Evolutionary conservation across 1,140 invertebrate species (phyloP), one percentile per base, ranked within the genome.

Genomic region (Maniola jurtina): DNA sequence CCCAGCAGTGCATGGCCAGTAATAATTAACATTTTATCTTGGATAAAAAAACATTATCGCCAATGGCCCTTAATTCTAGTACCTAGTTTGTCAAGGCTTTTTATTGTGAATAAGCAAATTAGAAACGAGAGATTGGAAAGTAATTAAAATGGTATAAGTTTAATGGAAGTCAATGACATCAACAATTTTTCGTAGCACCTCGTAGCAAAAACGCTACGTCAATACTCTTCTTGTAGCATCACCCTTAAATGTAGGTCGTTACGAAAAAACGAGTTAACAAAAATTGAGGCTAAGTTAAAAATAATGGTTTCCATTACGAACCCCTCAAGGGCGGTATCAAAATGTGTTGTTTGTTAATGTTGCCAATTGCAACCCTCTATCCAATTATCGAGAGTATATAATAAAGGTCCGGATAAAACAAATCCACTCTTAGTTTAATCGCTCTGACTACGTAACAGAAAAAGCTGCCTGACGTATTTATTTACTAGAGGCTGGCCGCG

Each of bases 221-320:
- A 35, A 55, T 13, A 13, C 7, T 6, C 4, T 34, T 7, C 34
- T 6, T 55, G 54, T 55, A 55, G 34, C 10, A 6, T 35, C 34
- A 55, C 54, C 54, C 60, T 68, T 50, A 68, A 58, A 68, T 63
- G 57, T 60, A 68, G 62, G 62, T 61, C 71, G 64, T 73, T 70
- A 70, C 35, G 61, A 72, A 70, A 66, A 73, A 73, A 70, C 61
- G 64, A 63, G 68, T 69, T 66, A 70, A 70, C 61, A 64, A 60
- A 64, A 73, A 70, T 70, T 56, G 71, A 40, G 64, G 71, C 60
- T 73, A 74, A 74, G 72, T 74, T 66, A 71, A 71, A 74, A 74
- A 71, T 74, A 74, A 74, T 68, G 72, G 64, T 69, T 68, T 71
- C 68, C 68, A 62, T 74, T 74, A 70, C 62, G 48, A 55, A 65